Evolutionary conservation across 1,140 invertebrate genomes (phyloP), one percentile per base, ranked within the genome.

Genomic region (Homalodisca vitripennis): DNA sequence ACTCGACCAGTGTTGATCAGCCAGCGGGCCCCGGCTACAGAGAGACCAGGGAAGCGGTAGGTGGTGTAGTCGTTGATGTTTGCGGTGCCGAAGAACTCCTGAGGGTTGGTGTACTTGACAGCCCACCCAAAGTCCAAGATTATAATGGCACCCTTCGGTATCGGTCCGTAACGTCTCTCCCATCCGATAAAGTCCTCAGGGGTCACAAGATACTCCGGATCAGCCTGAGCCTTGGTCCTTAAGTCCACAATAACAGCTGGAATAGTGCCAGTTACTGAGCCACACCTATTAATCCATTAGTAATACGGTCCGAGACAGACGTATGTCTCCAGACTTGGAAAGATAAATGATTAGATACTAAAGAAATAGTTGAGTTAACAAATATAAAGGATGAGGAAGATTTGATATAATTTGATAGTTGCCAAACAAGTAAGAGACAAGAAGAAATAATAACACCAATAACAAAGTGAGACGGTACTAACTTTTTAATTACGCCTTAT

Each of bases 231-330:
- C 51, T 84, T 73, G 1, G 79, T 71, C 6, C 79, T 83, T 1
- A 88, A 77, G 72, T 88, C 84, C 13, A 88, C 77, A 14, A 86
- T 75, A 1, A 82, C 77, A 24, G 83, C 86, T 80, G 80, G n/a
- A n/a, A n/a, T n/a, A n/a, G n/a, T n/a, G n/a, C n/a, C n/a, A n/a
- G n/a, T n/a, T n/a, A n/a, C n/a, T n/a, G n/a, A n/a, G n/a, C n/a
- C n/a, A n/a, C n/a, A n/a, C n/a, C n/a, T n/a, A n/a, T n/a, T n/a
- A n/a, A n/a, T n/a, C n/a, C n/a, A n/a, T n/a, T n/a, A n/a, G n/a
- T n/a, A n/a, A n/a, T n/a, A n/a, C n/a, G n/a, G n/a, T n/a, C n/a
- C n/a, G n/a, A n/a, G n/a, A n/a, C n/a, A n/a, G n/a, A n/a, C n/a
- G n/a, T n/a, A n/a, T n/a, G n/a, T n/a, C n/a, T n/a, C n/a, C n/a